These are phyloP conservation scores for Leucopternis melanops DNA, from an alignment of 2,113 vertebrate genomes.

Conservation along the genomic window DNA sequence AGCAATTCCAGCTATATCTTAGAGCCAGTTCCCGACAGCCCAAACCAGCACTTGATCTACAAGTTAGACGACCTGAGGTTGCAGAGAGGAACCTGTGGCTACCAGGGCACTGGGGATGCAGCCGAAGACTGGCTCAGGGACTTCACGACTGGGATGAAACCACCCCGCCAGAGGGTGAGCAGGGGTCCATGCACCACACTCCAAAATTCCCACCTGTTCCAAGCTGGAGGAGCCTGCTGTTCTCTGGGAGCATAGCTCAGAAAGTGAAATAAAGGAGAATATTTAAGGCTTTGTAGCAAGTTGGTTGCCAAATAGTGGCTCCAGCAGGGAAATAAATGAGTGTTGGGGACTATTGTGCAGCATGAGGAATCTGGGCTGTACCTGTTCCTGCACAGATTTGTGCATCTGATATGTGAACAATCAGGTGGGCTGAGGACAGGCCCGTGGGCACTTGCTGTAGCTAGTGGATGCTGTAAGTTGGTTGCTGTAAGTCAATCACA, in stretches of 20 bases:
- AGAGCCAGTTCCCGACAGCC: constrained; percentile 75
- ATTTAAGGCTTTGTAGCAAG: background rate
- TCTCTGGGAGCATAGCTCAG: background rate
- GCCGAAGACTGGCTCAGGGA: constrained; percentile 64
- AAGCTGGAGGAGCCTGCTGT: background rate
- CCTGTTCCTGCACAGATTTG: background rate
- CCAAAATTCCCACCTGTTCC: background rate
- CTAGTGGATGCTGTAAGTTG: background rate
- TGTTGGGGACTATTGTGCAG: background rate
- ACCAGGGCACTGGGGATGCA: constrained; percentile 35
- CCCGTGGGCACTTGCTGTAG: background rate
- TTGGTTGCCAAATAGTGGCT: background rate
- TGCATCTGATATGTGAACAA: accelerated
- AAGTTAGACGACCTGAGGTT: constrained; percentile 77
- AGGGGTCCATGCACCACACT: background rate
- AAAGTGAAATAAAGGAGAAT: background rate
- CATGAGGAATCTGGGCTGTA: background rate
- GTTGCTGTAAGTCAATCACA: background rate
- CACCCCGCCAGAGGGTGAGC: constrained; percentile 74
- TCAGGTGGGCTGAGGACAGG: background rate
- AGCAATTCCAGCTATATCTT: constrained; percentile 86
- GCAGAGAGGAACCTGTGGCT: constrained; percentile 74
- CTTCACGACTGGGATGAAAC: constrained; percentile 66
- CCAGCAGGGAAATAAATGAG: background rate
- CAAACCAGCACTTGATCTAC: constrained; percentile 80